Evolutionary conservation across 1,140 invertebrate genomes (phyloP).

Genomic region (Glomeris maerens): DNA sequence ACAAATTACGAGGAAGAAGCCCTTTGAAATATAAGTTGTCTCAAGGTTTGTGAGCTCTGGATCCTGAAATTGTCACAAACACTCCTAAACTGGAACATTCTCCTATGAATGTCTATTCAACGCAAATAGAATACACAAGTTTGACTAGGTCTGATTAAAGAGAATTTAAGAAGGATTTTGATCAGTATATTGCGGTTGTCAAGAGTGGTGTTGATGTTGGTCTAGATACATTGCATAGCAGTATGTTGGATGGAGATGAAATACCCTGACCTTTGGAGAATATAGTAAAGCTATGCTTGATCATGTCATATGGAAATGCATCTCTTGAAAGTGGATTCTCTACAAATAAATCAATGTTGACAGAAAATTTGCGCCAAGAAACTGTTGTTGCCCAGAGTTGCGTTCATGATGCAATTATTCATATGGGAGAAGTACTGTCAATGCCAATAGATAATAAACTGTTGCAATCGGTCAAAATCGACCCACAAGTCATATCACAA

Average conservation of each 20-base stretch:
- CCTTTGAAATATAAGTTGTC: conserved; percentile 1
- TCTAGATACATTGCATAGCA: background rate
- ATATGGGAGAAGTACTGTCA: background rate
- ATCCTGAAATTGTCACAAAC: background rate
- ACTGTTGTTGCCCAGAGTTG: too few species aligned
- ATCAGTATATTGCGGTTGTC: background rate
- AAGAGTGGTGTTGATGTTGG: background rate
- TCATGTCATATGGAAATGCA: background rate
- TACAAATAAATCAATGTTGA: too few species aligned
- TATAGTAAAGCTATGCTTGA: background rate
- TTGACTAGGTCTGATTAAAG: background rate
- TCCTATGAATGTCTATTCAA: background rate
- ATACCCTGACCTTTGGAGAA: background rate
- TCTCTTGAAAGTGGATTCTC: too few species aligned
- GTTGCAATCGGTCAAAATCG: background rate
- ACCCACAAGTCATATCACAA: background rate
- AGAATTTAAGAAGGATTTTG: background rate
- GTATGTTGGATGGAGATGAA: background rate
- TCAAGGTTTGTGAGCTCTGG: background rate
- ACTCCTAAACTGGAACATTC: background rate
- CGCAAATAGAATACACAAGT: background rate
- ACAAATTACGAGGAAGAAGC: background rate
- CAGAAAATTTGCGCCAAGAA: too few species aligned
- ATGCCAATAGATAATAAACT: background rate
- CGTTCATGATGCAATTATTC: background rate